These are phyloP conservation scores for Varanus salvator DNA, from an alignment of 2,113 vertebrate species.

Conservation along the genomic window DNA sequence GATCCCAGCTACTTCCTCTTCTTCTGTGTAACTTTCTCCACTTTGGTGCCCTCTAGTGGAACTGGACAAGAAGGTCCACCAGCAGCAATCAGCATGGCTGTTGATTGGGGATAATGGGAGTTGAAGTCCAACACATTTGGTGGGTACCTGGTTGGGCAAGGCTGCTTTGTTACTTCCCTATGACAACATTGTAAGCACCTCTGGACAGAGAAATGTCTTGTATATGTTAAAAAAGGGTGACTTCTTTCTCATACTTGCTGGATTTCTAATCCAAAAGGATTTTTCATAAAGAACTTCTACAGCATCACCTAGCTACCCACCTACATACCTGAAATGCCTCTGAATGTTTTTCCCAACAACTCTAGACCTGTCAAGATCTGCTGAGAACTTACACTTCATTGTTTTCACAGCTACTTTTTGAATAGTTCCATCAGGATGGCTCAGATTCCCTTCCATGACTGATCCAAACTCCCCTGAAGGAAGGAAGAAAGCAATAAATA, in stretches of 20 bases:
- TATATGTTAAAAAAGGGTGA: too few relatives aligned
- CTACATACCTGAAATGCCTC: background rate
- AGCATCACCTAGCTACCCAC: background rate
- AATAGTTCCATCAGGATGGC: slow-evolving; percentile 76
- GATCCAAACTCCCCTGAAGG: slow-evolving; percentile 92
- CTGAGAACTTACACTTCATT: slow-evolving; percentile 92
- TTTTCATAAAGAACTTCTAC: background rate
- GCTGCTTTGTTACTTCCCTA: too few relatives aligned
- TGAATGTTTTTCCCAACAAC: background rate
- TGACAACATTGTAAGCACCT: background rate
- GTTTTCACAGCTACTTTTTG: slow-evolving; percentile 98
- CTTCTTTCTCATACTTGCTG: background rate
- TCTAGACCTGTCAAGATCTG: accelerated
- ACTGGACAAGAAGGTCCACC: too few relatives aligned
- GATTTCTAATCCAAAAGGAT: background rate
- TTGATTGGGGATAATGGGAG: too few relatives aligned
- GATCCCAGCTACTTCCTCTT: background rate
- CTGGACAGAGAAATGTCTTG: background rate
- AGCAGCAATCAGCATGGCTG: too few relatives aligned
- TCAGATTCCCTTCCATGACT: slow-evolving; percentile 91
- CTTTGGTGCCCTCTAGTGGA: too few relatives aligned
- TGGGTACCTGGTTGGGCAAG: too few relatives aligned
- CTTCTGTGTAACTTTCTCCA: too few relatives aligned
- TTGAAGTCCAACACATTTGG: too few relatives aligned
- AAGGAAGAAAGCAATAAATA: slow-evolving; percentile 1